Evolutionary conservation across 2,113 vertebrate species (phyloP), one percentile per base, ranked within the genome.

Genomic region (Pangasianodon hypophthalmus): DNA sequence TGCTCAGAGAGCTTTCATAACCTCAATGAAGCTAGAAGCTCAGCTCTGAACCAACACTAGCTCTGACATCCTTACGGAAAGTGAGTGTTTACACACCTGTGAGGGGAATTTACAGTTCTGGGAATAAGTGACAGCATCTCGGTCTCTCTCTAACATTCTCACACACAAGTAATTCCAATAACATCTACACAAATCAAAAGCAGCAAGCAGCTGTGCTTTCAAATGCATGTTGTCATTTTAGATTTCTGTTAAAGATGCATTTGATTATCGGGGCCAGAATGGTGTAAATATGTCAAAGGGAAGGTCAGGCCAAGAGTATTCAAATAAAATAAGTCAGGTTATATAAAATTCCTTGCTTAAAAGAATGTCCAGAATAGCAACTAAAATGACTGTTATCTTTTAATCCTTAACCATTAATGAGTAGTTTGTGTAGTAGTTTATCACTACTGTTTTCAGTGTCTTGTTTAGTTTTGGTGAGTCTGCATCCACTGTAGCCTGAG

Each of bases 11-110:
- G 37, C 73, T 81, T 86, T 44, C 50, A 71, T 58, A 58, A 86
- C 10, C 48, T 69, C 87, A 69, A 18, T 52, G 60, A 86, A 84
- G 60, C 86, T 52, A n/a, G 48, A 82, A 84, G 9, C 75, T 54
- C 58, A 32, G 48, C 26, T 69, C 84, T 58, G 58, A 81, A 83
- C 58, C 88, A 69, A 69, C 87, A 54, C 67, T 88, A 88, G 37
- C 84, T 77, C 62, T 44, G 69, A 73, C 7, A 75, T 60, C 88
- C 86, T 87, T 85, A 84, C 10, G 50, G 77, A 92, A 93, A 90
- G 69, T 73, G 69, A 56, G 48, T 91, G 90, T 93, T 92, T 92
- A 92, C 89, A 93, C 93, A 93, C 93, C 93, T 93, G 93, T 46
- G 82, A 86, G 75, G 56, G 84, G 79, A 88, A 89, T 89, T 92